Base-by-base conservation (phyloP, 2,888 invertebrate genomes). In the Phaedon cochleariae region DNA sequence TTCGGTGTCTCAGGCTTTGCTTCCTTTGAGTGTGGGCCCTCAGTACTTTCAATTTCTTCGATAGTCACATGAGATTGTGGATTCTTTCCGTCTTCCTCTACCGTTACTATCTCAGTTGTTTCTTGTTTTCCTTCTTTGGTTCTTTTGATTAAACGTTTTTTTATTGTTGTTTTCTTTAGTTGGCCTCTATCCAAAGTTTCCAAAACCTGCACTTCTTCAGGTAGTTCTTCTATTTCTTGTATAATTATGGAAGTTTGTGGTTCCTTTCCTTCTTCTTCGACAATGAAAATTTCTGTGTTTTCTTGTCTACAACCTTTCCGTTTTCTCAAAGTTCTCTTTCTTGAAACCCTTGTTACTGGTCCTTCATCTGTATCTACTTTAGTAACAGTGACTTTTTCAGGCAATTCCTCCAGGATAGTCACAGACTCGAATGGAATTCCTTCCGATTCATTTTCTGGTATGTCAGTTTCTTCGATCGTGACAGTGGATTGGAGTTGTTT, bases 181-280 rank as follows among this genome's bases (percentile, higher is more conserved):
- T 67, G 70, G 7, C 76, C 75, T 53, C 74, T 67, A 49, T 69
- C 84, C 12, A 48, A 18, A 12, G 55, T 10, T 48, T 82, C 79
- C 0, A 80, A 80, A 0, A 81, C 69, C 21, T 77, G 75, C 0
- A 83, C 76, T 64, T 81, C 79, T 71, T 74, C 77, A 15, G 79
- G 77, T 1, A 81, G 59, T 63, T 75, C 75, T 59, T 73, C 71
- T 17, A 57, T 45, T 52, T 64, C 52, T 53, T 68, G 58, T 7
- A 79, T 79, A 48, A 82, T 76, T 29, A 86, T 83, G 64, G 83
- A 83, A 0, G 77, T 79, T 53, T 80, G 73, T 0, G 83, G 82
- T 21, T 71, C 45, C 69, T 85, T 82, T 49, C 84, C 80, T 59
- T 77, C 79, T 68, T 80, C 78, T 73, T 81, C 76, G 4, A 79